Evolutionary conservation across 2,113 vertebrate genomes (phyloP), one percentile per base, ranked within the genome.

Genomic region (Zosterops hypoxanthus): DNA sequence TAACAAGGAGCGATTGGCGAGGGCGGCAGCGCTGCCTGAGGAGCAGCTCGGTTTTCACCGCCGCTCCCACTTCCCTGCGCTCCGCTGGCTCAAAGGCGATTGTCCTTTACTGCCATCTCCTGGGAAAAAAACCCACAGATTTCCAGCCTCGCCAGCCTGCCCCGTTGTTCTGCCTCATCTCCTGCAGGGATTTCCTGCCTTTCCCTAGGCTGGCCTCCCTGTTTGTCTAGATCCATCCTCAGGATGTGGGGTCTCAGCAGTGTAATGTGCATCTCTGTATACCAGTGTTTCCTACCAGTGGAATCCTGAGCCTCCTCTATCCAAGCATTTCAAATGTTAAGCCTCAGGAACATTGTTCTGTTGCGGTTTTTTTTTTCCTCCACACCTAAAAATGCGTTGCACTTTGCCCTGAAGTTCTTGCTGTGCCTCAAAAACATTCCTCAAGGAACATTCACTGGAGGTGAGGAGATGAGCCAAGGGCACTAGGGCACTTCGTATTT

Each of bases 51-150:
- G 44, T 26, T 69, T 13, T 9, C 47, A 7, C 50, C 33, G 1
- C 42, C 23, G 55, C 9, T 88, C n/a, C 39, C 10, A 1, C 29
- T 34, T n/a, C 28, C 1, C 36, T 41, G 56, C 17, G 16, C 5
- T 3, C 5, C 5, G 17, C 24, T 2, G 49, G 39, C 41, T 53
- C 42, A 61, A 80, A 93, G 68, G 66, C 42, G 11, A 34, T 28
- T 88, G 90, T 92, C 91, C 94, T 95, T 95, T 89, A 94, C 94
- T 89, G 95, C 94, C 97, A 95, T 82, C 96, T 97, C 84, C 95
- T 95, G 97, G 97, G 86, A 86, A 76, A 94, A 92, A 61, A 1
- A 11, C 5, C 19, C 14, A 36, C 56, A 34, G 41, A 87, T 73
- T 96, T 65, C 80, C 68, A 92, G 77, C 80, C 29, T 33, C 31